phyloP scores from a whole-genome alignment of 2,888 invertebrate species.

The Myathropa florea region DNA sequence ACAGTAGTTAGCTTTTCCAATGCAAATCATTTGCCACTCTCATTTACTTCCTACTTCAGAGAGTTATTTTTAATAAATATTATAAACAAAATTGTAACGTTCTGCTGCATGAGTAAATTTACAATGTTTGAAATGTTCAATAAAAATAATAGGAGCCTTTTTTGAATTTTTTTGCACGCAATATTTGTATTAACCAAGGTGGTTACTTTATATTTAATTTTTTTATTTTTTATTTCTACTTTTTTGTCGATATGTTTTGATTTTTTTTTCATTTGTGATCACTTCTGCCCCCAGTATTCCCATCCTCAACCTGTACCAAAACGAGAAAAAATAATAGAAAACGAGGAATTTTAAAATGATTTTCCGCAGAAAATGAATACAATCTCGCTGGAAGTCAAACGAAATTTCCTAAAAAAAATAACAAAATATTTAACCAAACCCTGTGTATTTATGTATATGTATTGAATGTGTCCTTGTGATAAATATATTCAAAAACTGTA shows the following conservation, averaged over 20 bases:
- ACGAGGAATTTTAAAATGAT: constrained; percentile 41
- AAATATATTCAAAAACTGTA: constrained; percentile 23
- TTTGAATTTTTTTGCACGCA: constrained; percentile 34
- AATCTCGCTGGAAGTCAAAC: constrained; percentile 10
- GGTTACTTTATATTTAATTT: background rate
- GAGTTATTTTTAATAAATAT: background rate
- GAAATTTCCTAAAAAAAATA: constrained; percentile 30
- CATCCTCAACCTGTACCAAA: constrained; percentile 44
- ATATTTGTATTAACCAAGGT: constrained; percentile 5
- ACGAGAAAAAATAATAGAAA: constrained; percentile 25
- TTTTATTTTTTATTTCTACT: background rate
- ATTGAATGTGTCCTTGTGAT: constrained; percentile 61
- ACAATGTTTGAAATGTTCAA: background rate
- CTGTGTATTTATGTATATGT: constrained; percentile 53
- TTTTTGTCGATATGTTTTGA: background rate
- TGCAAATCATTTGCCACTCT: background rate
- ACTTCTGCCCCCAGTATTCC: constrained; percentile 19
- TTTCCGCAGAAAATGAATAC: constrained; percentile 14
- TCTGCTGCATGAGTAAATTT: constrained; percentile 29
- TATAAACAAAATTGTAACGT: background rate
- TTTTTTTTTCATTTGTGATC: constrained; percentile 37
- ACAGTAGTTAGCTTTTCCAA: constrained; percentile 2
- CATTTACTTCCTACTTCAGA: constrained; percentile 7
- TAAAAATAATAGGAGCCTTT: background rate
- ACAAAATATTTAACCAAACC: constrained; percentile 17